Evolutionary conservation across 2,888 invertebrate species (phyloP), one percentile per base, ranked within the genome.

Genomic region (Mythimna lalbum): DNA sequence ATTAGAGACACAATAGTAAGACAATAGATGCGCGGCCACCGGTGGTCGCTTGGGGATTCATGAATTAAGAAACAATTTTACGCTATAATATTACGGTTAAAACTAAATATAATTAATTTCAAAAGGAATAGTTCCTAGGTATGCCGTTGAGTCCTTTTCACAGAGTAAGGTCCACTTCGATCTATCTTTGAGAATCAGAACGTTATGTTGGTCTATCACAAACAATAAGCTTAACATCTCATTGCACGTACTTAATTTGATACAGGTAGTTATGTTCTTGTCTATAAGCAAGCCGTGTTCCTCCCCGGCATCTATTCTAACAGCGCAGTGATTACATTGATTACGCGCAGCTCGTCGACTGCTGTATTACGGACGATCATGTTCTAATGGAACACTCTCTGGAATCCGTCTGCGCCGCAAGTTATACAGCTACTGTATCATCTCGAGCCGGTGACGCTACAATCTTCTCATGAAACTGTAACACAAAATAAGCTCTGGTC

Each of bases 341-440:
- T 62, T 50, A 66, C 57, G 56, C 52, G 53, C 21, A 65, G 63
- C 39, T 31, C 19, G 49, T 31, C 27, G 57, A 39, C 69, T 63
- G 17, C 70, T 33, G 64, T 61, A 50, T 64, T 69, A 78, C 68
- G 73, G 66, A 65, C 77, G 77, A 76, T 80, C 83, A 80, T 69
- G 76, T 77, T 78, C 49, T 61, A 69, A 65, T 74, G 65, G 72
- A 75, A 80, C 81, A 83, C 81, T 75, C 81, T 76, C 69, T 69
- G 81, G 80, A 77, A 79, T 82, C 73, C 73, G 70, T 69, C 76
- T 66, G 50, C 74, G 69, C 77, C 62, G 66, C 74, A 81, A 61
- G 73, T 75, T 78, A 73, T 75, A 65, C 83, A 82, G 92, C 93
- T 92, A 90, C 93, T 88, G 92, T 89, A 89, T 88, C 89, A 85